A percentile compares a stretch with the other conserved stretches of the same genome.
These are phyloP conservation scores for Trissolcus basalis DNA, from an alignment of 1,140 invertebrate species.

Conservation along the genomic window DNA sequence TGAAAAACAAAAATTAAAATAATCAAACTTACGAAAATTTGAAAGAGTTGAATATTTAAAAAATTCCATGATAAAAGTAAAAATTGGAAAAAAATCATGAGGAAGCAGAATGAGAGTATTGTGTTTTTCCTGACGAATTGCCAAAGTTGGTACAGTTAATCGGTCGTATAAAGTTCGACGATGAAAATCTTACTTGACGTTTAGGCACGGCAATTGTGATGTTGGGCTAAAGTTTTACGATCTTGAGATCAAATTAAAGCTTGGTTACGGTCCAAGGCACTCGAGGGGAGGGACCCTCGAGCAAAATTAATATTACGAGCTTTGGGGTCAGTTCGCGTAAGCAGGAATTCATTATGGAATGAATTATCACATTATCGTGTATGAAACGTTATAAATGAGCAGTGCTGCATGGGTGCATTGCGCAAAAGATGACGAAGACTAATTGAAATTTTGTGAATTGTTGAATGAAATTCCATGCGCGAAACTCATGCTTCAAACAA, in stretches of 20 bases:
- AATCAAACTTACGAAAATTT: no score
- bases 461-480: neutral
- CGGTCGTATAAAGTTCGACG: no score
- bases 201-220: slow-evolving; percentile 49
- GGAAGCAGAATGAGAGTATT: no score
- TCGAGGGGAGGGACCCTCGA: slow-evolving; percentile 34
- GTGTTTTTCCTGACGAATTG: no score
- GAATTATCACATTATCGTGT: slow-evolving; percentile 57
- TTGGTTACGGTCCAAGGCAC: slow-evolving; percentile 54
- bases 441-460: slow-evolving; percentile 32
- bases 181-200: slow-evolving; percentile 47
- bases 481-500: neutral
- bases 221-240: slow-evolving; percentile 56
- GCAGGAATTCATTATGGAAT: slow-evolving; percentile 57
- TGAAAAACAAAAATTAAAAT: no score
- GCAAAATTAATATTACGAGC: slow-evolving; percentile 58
- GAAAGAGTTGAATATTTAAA: no score
- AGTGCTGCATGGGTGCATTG: slow-evolving; percentile 37
- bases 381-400: slow-evolving; percentile 46
- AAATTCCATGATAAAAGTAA: no score
- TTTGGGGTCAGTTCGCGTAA: slow-evolving; percentile 55
- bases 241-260: slow-evolving; percentile 62
- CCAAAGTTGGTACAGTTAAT: no score
- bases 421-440: slow-evolving; percentile 26
- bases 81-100: no score